These are phyloP conservation scores for Crypturellus undulatus DNA, from an alignment of 2,113 vertebrate species.

Conservation along the genomic window DNA sequence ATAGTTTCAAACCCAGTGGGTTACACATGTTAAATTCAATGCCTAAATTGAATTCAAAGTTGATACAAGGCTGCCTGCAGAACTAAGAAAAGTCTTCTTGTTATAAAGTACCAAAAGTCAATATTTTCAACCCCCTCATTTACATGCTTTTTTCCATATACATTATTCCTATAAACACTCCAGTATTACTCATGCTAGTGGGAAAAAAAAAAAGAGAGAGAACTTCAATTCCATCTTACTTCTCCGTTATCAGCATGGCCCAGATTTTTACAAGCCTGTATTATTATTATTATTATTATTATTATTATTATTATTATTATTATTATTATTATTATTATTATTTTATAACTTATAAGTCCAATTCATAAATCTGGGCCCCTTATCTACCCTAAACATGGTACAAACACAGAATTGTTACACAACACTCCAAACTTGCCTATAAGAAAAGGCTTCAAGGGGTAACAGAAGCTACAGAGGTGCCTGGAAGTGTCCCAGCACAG, in stretches of 20 bases:
- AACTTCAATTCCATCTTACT: not conserved
- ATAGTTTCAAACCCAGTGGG: conserved; percentile 68
- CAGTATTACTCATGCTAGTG: not conserved
- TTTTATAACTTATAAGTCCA: not conserved
- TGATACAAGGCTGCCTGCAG: conserved; percentile 44
- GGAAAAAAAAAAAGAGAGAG: not conserved
- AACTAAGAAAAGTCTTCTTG: conserved; percentile 42
- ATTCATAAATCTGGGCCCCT: not conserved
- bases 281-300: not conserved
- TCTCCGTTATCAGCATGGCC: not conserved
- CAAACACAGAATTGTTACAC: not conserved
- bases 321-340: not conserved
- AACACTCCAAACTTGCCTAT: not conserved
- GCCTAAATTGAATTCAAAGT: conserved; percentile 71
- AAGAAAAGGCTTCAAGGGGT: not conserved
- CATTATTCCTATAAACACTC: not conserved
- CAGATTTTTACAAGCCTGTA: rapidly evolving
- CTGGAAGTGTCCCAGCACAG: not conserved
- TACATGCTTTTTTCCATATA: not conserved
- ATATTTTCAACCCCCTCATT: conserved; percentile 58
- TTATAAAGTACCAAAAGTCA: conserved; percentile 42
- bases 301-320: not conserved
- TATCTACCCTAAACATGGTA: not conserved
- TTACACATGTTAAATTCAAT: conserved; percentile 66
- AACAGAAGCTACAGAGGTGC: not conserved